Conservation (phyloP, 2,888 invertebrate species). For the Thelaira solivaga region DNA sequence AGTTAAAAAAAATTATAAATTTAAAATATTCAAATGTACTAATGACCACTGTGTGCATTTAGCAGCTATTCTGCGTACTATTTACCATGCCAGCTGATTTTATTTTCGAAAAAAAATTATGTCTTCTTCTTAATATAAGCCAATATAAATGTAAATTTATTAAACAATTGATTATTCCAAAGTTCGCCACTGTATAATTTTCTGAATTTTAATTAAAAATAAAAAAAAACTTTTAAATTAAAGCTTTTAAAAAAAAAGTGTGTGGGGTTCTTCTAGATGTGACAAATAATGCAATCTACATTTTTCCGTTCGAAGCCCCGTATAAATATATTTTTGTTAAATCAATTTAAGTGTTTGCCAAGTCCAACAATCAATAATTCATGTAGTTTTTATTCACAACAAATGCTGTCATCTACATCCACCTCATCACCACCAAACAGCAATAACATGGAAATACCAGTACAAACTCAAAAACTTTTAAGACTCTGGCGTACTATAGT, state of each 20-base stretch:
- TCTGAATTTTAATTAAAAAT: neutral
- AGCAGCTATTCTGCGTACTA: constrained; percentile 4
- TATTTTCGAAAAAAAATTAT: neutral
- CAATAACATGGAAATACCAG: constrained; percentile 69
- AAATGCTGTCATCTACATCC: constrained; percentile 25
- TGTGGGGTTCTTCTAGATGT: neutral
- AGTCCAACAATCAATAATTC: constrained; percentile 46
- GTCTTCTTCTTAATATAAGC: constrained; percentile 11
- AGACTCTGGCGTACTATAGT: constrained; percentile 77
- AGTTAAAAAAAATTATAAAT: too few relatives aligned
- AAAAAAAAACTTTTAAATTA: constrained; percentile 3
- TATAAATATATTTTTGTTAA: constrained; percentile 53
- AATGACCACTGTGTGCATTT: too few relatives aligned
- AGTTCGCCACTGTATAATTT: constrained; percentile 22
- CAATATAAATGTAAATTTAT: constrained; percentile 20
- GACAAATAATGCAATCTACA: constrained; percentile 53
- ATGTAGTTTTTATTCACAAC: constrained; percentile 57
- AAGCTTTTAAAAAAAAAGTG: constrained; percentile 31
- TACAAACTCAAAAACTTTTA: constrained; percentile 70
- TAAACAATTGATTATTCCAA: constrained; percentile 59
- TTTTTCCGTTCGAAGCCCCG: constrained; percentile 55
- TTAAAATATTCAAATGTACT: too few relatives aligned
- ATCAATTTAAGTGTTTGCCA: constrained; percentile 55
- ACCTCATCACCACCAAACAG: constrained; percentile 6
- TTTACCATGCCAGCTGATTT: constrained; percentile 9